Percentiles rank a stretch among this genome's conserved stretches.
Conservation (phyloP, 2,888 invertebrate species). For the Tortrix viridana region DNA sequence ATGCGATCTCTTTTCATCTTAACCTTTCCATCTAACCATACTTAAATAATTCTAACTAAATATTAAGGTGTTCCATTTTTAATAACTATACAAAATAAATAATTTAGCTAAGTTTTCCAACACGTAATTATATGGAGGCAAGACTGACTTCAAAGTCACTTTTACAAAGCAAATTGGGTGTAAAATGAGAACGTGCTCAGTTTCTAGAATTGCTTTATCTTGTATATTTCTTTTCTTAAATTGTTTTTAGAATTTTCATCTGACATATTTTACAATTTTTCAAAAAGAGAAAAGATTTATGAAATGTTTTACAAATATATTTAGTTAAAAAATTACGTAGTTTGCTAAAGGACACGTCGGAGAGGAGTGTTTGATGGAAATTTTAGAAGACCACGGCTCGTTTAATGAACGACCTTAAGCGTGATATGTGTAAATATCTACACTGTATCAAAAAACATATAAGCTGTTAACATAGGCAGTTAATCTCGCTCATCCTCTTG, state of each 20-base stretch:
- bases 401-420: too few species aligned
- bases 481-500: neutral
- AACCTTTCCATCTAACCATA: constrained; percentile 3
- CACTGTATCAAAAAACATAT: neutral
- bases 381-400: too few species aligned
- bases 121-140: neutral
- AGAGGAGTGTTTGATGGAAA: too few species aligned
- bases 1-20: neutral
- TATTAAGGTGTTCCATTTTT: neutral
- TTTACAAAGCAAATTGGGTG: constrained; percentile 13
- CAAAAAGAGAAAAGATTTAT: neutral
- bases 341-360: too few species aligned
- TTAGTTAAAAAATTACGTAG: too few species aligned
- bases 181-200: constrained; percentile 9
- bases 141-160: constrained; percentile 8
- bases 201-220: neutral
- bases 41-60: too few species aligned
- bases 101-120: neutral
- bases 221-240: neutral
- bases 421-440: too few species aligned
- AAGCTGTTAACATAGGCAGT: too few species aligned
- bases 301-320: neutral
- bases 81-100: neutral
- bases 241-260: neutral
- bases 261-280: neutral